A percentile compares a stretch with the other conserved stretches of the same genome.
These are phyloP conservation scores for Bombus difficillimus DNA, from an alignment of 1,140 invertebrate genomes.

Conservation along the genomic window DNA sequence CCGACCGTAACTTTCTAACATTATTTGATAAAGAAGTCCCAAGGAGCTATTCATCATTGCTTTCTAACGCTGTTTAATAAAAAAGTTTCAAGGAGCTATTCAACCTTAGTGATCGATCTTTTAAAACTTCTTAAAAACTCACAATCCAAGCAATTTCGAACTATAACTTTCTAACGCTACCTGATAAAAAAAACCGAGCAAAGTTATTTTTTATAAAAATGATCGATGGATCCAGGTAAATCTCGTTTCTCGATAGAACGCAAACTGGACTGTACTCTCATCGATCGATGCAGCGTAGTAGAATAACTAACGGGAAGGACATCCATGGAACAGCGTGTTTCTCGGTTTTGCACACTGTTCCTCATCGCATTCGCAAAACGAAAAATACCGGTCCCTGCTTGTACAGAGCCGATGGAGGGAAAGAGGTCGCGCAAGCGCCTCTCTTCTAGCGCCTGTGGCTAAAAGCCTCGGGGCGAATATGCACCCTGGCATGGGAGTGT, in stretches of 20 bases:
- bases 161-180: neutral
- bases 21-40: no score
- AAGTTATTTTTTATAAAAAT: neutral
- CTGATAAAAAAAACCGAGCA: neutral
- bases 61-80: no score
- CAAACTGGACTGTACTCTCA: neutral
- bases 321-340: neutral
- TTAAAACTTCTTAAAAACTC: neutral
- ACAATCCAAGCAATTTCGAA: neutral
- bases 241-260: neutral
- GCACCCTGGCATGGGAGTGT: constrained; percentile 81
- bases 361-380: constrained; percentile 10
- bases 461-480: constrained; percentile 75
- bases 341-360: neutral
- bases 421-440: constrained; percentile 73
- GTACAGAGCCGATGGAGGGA: constrained; percentile 29
- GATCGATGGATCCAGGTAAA: neutral
- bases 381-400: constrained; percentile 21
- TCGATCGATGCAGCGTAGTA: constrained; percentile 19
- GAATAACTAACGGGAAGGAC: neutral
- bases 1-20: no score
- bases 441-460: constrained; percentile 53
- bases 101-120: neutral
- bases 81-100: neutral
- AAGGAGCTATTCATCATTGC: no score